Conservation (phyloP, 2,797 vertebrate genomes). For the Anguilla anguilla region DNA sequence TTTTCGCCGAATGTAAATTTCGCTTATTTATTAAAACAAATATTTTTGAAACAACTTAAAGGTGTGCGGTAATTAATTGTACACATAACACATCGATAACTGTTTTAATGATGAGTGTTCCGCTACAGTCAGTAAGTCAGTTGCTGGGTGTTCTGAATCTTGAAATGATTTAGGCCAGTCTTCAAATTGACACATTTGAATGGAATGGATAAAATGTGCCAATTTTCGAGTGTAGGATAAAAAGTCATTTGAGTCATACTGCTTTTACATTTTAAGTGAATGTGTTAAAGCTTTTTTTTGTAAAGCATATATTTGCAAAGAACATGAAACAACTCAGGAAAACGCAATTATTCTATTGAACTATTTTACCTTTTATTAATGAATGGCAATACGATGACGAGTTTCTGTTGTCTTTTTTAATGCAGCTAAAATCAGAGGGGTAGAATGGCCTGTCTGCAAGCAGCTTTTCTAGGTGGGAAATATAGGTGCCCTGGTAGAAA, state of each 20-base stretch:
- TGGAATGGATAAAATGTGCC: neutral
- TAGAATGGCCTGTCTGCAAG: neutral
- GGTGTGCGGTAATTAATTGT: constrained; percentile 20
- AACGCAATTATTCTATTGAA: neutral
- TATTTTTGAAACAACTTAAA: constrained; percentile 33
- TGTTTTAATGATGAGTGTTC: neutral
- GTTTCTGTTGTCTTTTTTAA: neutral
- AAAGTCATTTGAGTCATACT: neutral
- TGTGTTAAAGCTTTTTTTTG: neutral
- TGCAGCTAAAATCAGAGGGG: neutral
- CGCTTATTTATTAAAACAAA: constrained; percentile 97
- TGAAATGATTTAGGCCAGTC: neutral
- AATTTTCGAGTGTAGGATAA: neutral
- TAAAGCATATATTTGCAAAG: neutral
- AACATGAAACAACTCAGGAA: constrained; percentile 11
- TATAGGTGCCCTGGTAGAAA: neutral
- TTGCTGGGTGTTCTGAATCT: neutral
- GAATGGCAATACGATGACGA: neutral
- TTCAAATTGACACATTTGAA: neutral
- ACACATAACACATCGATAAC: neutral
- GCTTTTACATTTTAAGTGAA: neutral
- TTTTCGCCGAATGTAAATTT: constrained; percentile 81
- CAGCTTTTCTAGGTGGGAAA: neutral
- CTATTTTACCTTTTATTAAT: neutral
- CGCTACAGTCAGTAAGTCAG: neutral